Evolutionary conservation across 2,113 vertebrate species (phyloP), one percentile per base, ranked within the genome.

Genomic region (Hystrix brachyura): DNA sequence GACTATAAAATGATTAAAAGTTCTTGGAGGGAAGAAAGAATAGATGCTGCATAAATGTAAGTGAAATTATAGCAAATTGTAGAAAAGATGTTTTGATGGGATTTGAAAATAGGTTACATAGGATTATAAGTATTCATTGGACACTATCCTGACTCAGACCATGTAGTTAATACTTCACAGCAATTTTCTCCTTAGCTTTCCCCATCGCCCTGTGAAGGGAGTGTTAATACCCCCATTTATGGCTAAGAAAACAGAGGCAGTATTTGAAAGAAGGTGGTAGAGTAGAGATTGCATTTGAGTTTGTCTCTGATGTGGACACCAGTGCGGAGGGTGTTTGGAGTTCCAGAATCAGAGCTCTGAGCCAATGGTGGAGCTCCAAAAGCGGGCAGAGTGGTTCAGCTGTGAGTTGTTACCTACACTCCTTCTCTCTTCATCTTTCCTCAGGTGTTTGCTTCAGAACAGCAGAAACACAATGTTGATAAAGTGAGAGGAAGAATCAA

Each of bases 1-100:
- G 46, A 51, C 46, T 80, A 7, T 90, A 74, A 82, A 81, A 71
- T 94, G 38, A 90, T 85, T 82, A 67, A 79, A 90, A 46, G 15
- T 87, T 96, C 55, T 85, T 87, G 59, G 27, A 65, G 53, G 53
- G 95, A 91, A 74, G 60, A 94, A 79, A 71, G 13, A 90, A 84
- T 79, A 93, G 46, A 78, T 89, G 21, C 27, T 69, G 18, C 48
- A 10, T 90, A 71, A 80, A 67, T 95, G 3, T 76, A 85, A 76
- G 34, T 72, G 60, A 83, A 78, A 57, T 78, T 62, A 69, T 53
- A 92, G 72, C 13, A 53, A 64, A 57, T 11, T 65, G 51, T 60
- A 43, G 32, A 29, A 79, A 90, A 90, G 46, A 48, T 76, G 15
- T 89, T 88, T 91, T 89, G 72, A 62, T 79, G 48, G 67, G 29